These are phyloP conservation scores for Drosophila ogumai DNA, from an alignment of 1,140 invertebrate species.

Conservation along the genomic window DNA sequence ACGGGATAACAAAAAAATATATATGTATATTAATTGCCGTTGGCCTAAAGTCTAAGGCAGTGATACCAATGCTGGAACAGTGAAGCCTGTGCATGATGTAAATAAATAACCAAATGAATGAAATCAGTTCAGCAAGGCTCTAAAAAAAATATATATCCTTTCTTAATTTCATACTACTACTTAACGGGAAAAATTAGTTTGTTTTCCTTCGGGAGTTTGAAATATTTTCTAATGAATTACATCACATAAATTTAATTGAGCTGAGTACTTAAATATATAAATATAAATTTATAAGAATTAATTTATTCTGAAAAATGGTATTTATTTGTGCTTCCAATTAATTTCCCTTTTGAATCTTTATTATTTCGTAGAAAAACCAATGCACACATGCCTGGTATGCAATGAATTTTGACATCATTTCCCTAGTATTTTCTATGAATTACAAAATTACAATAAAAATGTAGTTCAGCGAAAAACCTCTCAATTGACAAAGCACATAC, in stretches of 20 bases:
- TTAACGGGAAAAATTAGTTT: neutral
- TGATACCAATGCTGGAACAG: slow-evolving; percentile 18
- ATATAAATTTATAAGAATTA: no score
- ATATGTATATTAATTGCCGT: slow-evolving; percentile 20
- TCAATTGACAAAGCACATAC: no score
- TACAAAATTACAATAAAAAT: neutral
- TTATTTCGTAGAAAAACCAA: neutral
- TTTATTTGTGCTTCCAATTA: neutral
- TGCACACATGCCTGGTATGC: neutral
- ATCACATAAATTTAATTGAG: neutral
- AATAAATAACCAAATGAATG: neutral
- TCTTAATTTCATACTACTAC: no score
- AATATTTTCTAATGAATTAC: no score
- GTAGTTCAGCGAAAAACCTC: neutral
- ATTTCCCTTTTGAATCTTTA: neutral
- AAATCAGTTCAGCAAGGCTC: neutral
- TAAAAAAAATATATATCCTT: no score
- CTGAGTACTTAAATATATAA: no score
- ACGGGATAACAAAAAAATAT: slow-evolving; percentile 16
- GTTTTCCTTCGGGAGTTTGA: neutral
- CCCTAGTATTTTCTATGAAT: neutral
- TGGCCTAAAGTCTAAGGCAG: slow-evolving; percentile 33
- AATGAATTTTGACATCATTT: neutral
- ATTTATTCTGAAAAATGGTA: neutral
- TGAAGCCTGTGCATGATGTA: neutral